phyloP scores from a whole-genome alignment of 2,888 invertebrate genomes.

The Blastobasis adustella region DNA sequence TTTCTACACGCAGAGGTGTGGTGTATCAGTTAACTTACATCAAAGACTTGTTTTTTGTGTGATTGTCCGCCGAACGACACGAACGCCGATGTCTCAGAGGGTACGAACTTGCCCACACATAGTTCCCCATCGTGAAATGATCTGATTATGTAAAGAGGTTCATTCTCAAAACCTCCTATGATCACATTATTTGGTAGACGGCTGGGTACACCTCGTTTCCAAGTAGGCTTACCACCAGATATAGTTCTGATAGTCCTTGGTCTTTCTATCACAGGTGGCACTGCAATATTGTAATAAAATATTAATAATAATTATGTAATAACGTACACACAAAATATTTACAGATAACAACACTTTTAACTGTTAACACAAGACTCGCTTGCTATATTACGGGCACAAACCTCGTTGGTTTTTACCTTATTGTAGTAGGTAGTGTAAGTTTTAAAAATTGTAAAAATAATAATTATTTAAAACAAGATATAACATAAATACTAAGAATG shows the following conservation, averaged over 20 bases:
- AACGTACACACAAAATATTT: too few relatives aligned
- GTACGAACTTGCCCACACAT: constrained; percentile 85
- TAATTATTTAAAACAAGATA: too few relatives aligned
- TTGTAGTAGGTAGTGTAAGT: too few relatives aligned
- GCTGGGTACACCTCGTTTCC: constrained; percentile 72
- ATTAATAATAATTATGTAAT: too few relatives aligned
- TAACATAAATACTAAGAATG: too few relatives aligned
- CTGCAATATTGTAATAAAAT: neutral
- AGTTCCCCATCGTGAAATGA: constrained; percentile 80
- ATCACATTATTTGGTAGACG: constrained; percentile 80
- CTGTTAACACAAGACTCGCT: too few relatives aligned
- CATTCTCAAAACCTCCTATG: constrained; percentile 78
- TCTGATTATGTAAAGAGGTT: constrained; percentile 78
- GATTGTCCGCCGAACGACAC: constrained; percentile 84
- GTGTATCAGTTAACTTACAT: constrained; percentile 51
- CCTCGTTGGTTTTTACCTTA: too few relatives aligned
- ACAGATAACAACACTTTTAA: too few relatives aligned
- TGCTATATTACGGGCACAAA: too few relatives aligned
- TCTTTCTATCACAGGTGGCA: constrained; percentile 1
- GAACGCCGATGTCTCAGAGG: constrained; percentile 79
- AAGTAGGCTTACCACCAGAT: constrained; percentile 60
- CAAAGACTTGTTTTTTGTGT: constrained; percentile 79
- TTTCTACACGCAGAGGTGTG: too few relatives aligned
- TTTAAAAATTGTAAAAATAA: too few relatives aligned
- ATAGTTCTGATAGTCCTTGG: constrained; percentile 1